Base-by-base conservation (phyloP, 2,797 vertebrate species). In the Mormyrops boulengeri region DNA sequence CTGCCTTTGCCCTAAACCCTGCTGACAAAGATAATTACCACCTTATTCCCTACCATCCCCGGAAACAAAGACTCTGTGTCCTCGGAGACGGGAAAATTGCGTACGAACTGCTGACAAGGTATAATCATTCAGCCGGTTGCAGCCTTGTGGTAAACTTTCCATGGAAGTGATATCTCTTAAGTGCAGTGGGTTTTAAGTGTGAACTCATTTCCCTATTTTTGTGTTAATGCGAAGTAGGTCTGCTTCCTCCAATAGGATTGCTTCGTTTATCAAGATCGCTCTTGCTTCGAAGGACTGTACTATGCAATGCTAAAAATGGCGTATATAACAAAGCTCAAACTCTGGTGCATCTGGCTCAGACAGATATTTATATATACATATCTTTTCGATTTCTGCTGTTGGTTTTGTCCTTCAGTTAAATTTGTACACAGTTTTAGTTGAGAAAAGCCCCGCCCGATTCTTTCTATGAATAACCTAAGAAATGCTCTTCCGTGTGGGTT, bases 1-100 rank as follows among this genome's bases (percentile, higher is more conserved):
- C 88, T 47, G 17, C 12, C 22, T 57, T 55, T 62, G 55, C 34
- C 52, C 88, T 89, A 89, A 84, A 89, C 80, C 77, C 11, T 91
- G 80, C 90, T 92, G 90, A 91, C 92, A 91, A 87, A 90, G 90
- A 90, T 93, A 93, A 93, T 94, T 94, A 90, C 91, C 91, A 90
- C 93, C 93, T 93, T 92, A 88, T 90, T 90, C 90, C 49, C 88
- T 88, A 87, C 91, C 90, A 91, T 92, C 90, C 91, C 88, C 90
- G 82, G 89, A 91, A 91, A 92, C 92, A 92, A 93, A 91, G 91
- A 90, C 89, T 92, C 82, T 14, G 91, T 96, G 94, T 95, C 94
- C 92, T 50, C 93, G 91, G 92, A 94, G 93, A 95, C 92, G 94
- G 94, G 94, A 91, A 94, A 94, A 94, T 94, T 93, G 94, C 93